Percentiles rank a stretch among this genome's conserved stretches.
These are phyloP conservation scores for Globodera ellingtonae DNA, from an alignment of 1,140 invertebrate genomes.

Conservation along the genomic window DNA sequence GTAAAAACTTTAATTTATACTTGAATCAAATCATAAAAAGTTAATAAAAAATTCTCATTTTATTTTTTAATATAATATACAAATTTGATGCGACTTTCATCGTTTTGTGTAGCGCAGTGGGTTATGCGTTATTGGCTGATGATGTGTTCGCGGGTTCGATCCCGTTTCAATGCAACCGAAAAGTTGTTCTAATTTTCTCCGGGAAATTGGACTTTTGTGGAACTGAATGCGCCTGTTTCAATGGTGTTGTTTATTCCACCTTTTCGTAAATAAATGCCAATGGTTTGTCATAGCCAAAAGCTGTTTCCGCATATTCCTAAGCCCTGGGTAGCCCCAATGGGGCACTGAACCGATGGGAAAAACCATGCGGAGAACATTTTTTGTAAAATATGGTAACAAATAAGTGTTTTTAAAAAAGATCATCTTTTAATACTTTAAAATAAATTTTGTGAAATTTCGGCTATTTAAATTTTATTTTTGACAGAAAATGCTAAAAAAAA, in stretches of 20 bases:
- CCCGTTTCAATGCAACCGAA: not conserved
- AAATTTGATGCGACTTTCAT: too few species aligned
- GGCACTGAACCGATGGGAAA: not conserved
- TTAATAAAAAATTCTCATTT: too few species aligned
- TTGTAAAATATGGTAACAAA: not conserved
- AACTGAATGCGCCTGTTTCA: not conserved
- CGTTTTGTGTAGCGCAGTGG: not conserved
- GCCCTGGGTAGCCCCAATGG: not conserved
- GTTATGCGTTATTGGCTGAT: not conserved
- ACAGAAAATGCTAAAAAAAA: too few species aligned
- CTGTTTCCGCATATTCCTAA: not conserved
- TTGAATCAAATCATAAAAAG: too few species aligned
- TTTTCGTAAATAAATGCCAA: not conserved
- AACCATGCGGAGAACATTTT: constrained; percentile 3
- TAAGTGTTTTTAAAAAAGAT: too few species aligned
- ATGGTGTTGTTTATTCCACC: not conserved
- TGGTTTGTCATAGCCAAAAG: not conserved
- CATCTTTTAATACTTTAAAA: not conserved
- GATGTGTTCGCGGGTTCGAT: not conserved
- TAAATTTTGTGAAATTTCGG: not conserved
- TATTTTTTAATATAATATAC: too few species aligned
- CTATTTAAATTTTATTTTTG: too few species aligned
- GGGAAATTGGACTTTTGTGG: not conserved
- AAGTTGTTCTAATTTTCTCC: not conserved
- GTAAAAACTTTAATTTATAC: too few species aligned